Percentiles rank a stretch among this genome's conserved stretches.
These are phyloP conservation scores for Chymomyza caudatula DNA, from an alignment of 2,888 invertebrate species.

Conservation along the genomic window DNA sequence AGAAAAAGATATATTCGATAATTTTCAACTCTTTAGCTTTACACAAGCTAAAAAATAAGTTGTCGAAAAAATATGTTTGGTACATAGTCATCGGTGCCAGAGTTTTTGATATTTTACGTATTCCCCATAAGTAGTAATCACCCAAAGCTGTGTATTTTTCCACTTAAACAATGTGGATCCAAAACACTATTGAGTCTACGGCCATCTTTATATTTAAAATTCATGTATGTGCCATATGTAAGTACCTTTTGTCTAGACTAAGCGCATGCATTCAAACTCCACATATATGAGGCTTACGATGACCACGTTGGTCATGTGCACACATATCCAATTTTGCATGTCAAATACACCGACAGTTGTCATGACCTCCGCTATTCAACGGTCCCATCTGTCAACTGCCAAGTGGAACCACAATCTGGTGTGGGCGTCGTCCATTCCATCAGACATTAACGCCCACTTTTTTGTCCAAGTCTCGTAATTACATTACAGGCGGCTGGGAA, in stretches of 20 bases:
- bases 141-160: too few relatives aligned
- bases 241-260: not conserved
- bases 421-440: slow-evolving; percentile 1
- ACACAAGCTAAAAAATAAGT: too few relatives aligned
- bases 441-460: slow-evolving; percentile 36
- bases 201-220: too few relatives aligned
- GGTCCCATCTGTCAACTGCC: not conserved
- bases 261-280: not conserved
- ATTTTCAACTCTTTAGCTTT: too few relatives aligned
- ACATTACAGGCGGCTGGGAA: slow-evolving; percentile 41
- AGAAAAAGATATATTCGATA: too few relatives aligned
- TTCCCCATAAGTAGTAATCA: too few relatives aligned
- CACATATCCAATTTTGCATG: slow-evolving; percentile 29
- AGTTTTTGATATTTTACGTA: too few relatives aligned
- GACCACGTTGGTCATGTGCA: not conserved
- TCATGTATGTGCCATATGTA: too few relatives aligned
- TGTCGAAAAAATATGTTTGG: too few relatives aligned
- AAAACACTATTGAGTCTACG: too few relatives aligned
- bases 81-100: too few relatives aligned
- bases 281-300: not conserved
- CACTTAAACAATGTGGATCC: too few relatives aligned
- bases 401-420: not conserved
- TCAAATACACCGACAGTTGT: slow-evolving; percentile 65
- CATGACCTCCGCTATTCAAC: slow-evolving; percentile 28
- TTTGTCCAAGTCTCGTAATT: slow-evolving; percentile 51